Evolutionary conservation across 2,113 vertebrate species (phyloP), one percentile per base, ranked within the genome.

Genomic region (Vulpes ferrilata): DNA sequence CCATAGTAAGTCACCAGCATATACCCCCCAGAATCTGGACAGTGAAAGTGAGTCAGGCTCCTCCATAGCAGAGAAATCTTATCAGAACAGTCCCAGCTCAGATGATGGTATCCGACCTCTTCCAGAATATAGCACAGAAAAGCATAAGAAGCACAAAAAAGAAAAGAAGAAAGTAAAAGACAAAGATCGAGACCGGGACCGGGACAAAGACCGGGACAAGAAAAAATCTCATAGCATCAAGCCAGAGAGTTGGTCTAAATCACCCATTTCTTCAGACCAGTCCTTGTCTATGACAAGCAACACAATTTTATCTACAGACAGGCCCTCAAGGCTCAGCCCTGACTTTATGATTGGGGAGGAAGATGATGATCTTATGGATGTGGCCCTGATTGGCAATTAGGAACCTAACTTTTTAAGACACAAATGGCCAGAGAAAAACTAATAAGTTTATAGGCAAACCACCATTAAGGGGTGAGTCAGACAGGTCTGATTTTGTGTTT

Each of bases 101-200:
- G 99, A 99, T 15, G 99, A 99, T 0, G 99, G 99, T 98, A 98
- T 99, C 96, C 97, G 99, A 93, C 98, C 99, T 59, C 98, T 99
- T 97, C 99, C 99, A 0, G 99, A 99, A 27, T 99, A 99, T 90
- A 99, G 99, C 62, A 99, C 99, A 6, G 99, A 99, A 97, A 99
- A 99, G 82, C 99, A 99, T 98, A 99, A 99, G 98, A 99, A 99
- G 96, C 99, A 99, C 99, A 99, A 99, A 98, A 99, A 99, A 92
- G 99, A 99, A 97, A 99, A 99, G 98, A 99, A 99, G 95, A 99
- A 99, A 98, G 99, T 99, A 83, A 99, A 99, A 43, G 99, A 99
- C 94, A 99, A 99, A 95, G 99, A 99, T 35, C 73, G 99, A 89
- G 99, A 99, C 23, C 92, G 99, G 85, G 99, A 99, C 2, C 98